Percentiles rank a stretch among this genome's conserved stretches.
Conservation (phyloP, 2,888 invertebrate species). For the Anthophora plumipes region DNA sequence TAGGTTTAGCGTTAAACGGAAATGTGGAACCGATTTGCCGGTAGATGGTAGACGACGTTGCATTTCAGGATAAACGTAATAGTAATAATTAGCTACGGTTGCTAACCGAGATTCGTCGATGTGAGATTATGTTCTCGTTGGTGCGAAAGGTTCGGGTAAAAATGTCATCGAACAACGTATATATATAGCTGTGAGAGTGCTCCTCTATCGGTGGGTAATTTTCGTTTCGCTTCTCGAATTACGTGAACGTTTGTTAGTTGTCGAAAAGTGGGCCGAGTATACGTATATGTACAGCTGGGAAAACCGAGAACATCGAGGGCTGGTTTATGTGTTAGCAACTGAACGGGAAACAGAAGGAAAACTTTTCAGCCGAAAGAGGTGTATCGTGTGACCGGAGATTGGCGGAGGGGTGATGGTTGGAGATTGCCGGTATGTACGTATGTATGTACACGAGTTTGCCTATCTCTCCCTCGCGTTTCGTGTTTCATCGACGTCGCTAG, state of each 20-base stretch:
- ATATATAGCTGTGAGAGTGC: too few relatives aligned
- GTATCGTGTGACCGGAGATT: slow-evolving; percentile 41
- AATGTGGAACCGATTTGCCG: too few relatives aligned
- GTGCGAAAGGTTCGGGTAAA: too few relatives aligned
- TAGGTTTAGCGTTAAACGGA: too few relatives aligned
- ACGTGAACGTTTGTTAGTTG: slow-evolving; percentile 20
- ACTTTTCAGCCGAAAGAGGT: slow-evolving; percentile 25
- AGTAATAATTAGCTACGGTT: too few relatives aligned
- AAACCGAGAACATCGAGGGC: slow-evolving; percentile 18
- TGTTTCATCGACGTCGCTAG: slow-evolving; percentile 3
- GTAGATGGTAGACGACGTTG: too few relatives aligned
- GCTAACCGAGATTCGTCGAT: too few relatives aligned
- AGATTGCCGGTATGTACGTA: background rate
- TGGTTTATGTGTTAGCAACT: background rate
- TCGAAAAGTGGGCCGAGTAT: slow-evolving; percentile 11
- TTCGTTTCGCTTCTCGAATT: slow-evolving; percentile 48
- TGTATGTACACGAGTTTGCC: background rate
- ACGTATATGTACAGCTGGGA: slow-evolving; percentile 43
- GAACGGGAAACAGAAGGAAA: slow-evolving; percentile 31
- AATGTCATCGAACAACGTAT: too few relatives aligned
- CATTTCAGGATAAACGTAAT: too few relatives aligned
- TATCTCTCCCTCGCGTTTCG: background rate
- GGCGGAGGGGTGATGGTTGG: too few relatives aligned
- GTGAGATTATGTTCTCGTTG: too few relatives aligned
- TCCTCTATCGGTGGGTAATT: slow-evolving; percentile 16